Conservation (phyloP, 2,797 vertebrate species). For the Hoplostethus mediterraneus region DNA sequence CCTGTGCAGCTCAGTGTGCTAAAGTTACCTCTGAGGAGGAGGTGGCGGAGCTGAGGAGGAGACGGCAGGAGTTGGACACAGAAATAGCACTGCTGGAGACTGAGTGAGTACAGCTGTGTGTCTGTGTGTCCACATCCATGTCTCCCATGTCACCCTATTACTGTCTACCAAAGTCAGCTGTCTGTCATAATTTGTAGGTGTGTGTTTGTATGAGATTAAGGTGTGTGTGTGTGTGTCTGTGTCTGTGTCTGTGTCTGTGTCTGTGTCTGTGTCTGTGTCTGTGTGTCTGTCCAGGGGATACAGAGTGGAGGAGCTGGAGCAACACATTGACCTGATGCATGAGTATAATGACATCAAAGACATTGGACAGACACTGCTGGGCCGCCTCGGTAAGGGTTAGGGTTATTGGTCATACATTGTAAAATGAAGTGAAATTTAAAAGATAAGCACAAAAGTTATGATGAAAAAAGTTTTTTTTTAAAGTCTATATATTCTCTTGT, state of each 20-base stretch:
- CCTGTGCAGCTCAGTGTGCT: constrained; percentile 26
- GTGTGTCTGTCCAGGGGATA: constrained; percentile 85
- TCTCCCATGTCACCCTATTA: too few species aligned
- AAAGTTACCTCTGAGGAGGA: constrained; percentile 78
- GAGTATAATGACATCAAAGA: constrained; percentile 98
- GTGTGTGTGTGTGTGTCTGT: not conserved
- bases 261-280: constrained; percentile 26
- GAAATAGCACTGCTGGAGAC: constrained; percentile 88
- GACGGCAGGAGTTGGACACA: constrained; percentile 81
- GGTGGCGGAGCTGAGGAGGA: constrained; percentile 85
- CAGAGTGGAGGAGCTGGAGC: constrained; percentile 88
- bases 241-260: constrained; percentile 2
- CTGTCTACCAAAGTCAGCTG: too few species aligned
- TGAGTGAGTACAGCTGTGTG: constrained; percentile 85
- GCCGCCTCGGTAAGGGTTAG: constrained; percentile 89
- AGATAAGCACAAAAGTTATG: too few species aligned
- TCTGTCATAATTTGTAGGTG: too few species aligned
- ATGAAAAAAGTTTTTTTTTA: too few species aligned
- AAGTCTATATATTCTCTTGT: too few species aligned
- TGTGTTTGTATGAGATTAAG: not conserved
- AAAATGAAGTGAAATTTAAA: too few species aligned
- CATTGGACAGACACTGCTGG: constrained; percentile 92
- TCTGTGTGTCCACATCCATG: constrained; percentile 2
- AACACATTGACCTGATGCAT: constrained; percentile 91
- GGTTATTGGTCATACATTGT: not conserved